Evolutionary conservation across 2,888 invertebrate genomes (phyloP).

Genomic region (Stratiomys singularior): DNA sequence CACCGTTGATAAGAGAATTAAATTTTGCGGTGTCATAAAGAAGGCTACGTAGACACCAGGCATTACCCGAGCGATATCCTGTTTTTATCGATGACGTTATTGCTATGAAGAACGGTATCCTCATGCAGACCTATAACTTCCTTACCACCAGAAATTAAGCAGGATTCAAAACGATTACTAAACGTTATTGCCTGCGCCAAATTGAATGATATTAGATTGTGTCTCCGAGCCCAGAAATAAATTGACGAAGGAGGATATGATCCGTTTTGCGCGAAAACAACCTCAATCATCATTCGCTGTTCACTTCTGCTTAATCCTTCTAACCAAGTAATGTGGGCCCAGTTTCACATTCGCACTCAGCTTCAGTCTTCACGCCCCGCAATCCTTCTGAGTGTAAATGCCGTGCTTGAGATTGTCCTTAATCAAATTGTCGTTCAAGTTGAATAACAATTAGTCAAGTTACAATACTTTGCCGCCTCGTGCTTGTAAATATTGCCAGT

Average conservation of each 20-base stretch:
- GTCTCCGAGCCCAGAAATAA: too few species aligned
- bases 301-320: too few species aligned
- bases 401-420: slow-evolving; percentile 17
- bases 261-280: too few species aligned
- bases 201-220: too few species aligned
- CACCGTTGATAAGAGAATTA: slow-evolving; percentile 65
- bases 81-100: slow-evolving; percentile 39
- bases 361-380: too few species aligned
- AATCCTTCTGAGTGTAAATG: neutral
- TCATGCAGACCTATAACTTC: too few species aligned
- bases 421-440: slow-evolving; percentile 34
- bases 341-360: too few species aligned
- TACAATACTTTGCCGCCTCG: slow-evolving; percentile 36
- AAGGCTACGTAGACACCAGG: slow-evolving; percentile 47
- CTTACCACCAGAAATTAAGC: neutral
- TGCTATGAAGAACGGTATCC: neutral
- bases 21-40: slow-evolving; percentile 63
- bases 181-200: neutral
- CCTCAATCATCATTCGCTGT: too few species aligned
- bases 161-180: slow-evolving; percentile 24
- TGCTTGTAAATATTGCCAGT: slow-evolving; percentile 43
- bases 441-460: slow-evolving; percentile 44
- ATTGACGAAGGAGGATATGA: too few species aligned
- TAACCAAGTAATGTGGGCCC: too few species aligned
- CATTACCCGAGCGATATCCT: slow-evolving; percentile 43